These are phyloP conservation scores for Drosophila tropicalis DNA, from an alignment of 1,140 invertebrate species.

Conservation along the genomic window DNA sequence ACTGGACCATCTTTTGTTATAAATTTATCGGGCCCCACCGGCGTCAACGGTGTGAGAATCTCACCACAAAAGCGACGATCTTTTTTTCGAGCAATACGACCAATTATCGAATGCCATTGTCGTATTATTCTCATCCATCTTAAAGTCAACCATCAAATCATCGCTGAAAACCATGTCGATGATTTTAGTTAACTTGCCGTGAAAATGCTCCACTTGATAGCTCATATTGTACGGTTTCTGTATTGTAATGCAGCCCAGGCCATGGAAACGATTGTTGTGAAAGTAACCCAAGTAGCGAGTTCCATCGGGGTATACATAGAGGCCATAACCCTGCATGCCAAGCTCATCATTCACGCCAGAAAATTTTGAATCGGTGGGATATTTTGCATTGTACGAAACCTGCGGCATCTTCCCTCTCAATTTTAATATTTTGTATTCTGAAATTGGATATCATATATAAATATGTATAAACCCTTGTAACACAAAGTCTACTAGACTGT, in stretches of 20 bases:
- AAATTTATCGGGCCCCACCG: slow-evolving; percentile 36
- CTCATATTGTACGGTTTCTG: slow-evolving; percentile 21
- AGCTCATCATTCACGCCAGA: slow-evolving; percentile 23
- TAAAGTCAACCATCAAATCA: slow-evolving; percentile 39
- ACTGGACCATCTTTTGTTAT: slow-evolving; percentile 17
- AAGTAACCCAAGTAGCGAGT: slow-evolving; percentile 56
- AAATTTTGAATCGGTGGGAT: slow-evolving; percentile 43
- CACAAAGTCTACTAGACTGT: background rate
- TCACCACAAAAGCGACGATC: slow-evolving; percentile 59
- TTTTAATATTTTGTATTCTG: background rate
- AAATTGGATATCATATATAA: background rate
- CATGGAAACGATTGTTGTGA: slow-evolving; percentile 54
- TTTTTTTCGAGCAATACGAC: slow-evolving; percentile 39
- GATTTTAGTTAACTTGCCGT: slow-evolving; percentile 48
- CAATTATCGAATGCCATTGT: slow-evolving; percentile 37
- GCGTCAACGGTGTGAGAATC: background rate
- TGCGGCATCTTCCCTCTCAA: background rate
- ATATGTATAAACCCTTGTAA: background rate
- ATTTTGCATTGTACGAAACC: background rate
- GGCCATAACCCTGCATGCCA: slow-evolving; percentile 62
- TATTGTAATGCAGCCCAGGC: slow-evolving; percentile 42
- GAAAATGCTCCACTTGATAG: slow-evolving; percentile 47
- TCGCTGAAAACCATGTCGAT: slow-evolving; percentile 53
- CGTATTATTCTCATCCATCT: background rate
- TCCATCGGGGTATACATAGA: slow-evolving; percentile 59